These are phyloP conservation scores for Crotalus horridus DNA, from an alignment of 2,113 vertebrate genomes.

Conservation along the genomic window DNA sequence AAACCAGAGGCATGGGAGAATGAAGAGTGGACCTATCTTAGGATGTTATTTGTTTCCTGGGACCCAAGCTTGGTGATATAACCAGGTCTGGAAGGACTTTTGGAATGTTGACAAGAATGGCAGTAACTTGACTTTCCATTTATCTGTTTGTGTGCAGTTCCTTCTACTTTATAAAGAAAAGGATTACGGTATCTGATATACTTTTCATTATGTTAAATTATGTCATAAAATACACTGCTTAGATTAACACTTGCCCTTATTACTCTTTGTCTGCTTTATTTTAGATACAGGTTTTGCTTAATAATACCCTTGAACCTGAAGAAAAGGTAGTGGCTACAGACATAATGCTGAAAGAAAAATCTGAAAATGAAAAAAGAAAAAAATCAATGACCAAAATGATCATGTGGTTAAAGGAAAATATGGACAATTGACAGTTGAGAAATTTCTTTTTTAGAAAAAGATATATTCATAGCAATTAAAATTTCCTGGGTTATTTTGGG, in stretches of 20 bases:
- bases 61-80: neutral
- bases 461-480: constrained; percentile 11
- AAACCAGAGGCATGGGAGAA: neutral
- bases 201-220: neutral
- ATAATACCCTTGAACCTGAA: constrained; percentile 59
- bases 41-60: neutral
- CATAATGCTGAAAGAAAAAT: constrained; percentile 56
- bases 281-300: constrained; percentile 72
- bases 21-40: neutral
- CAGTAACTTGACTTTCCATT: neutral
- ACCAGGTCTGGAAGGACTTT: neutral
- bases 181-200: neutral
- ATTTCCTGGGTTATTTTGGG: neutral
- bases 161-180: neutral
- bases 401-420: constrained; percentile 69
- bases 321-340: constrained; percentile 41
- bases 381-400: constrained; percentile 39
- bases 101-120: neutral
- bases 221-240: neutral
- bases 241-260: neutral
- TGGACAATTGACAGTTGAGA: constrained; percentile 38
- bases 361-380: constrained; percentile 54
- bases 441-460: neutral
- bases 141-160: neutral
- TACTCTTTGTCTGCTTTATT: constrained; percentile 31